These are phyloP conservation scores for Antheraea yamamai DNA, from an alignment of 2,888 invertebrate genomes.

Conservation along the genomic window DNA sequence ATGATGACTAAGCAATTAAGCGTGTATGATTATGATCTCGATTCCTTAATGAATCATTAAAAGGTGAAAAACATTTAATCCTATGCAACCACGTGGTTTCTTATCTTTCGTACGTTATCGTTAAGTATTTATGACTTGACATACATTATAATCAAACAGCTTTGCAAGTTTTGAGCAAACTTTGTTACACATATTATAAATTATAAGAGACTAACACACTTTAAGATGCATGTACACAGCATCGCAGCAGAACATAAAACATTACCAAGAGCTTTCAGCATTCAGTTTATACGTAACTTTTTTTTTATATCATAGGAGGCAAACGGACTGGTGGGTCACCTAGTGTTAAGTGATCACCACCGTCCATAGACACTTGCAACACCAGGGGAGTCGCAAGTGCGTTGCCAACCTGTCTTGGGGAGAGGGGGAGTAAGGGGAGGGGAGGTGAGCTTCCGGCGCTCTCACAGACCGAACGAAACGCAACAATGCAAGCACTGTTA, in stretches of 20 bases:
- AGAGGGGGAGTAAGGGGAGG: no score
- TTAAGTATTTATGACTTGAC: constrained; percentile 16
- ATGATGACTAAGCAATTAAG: constrained; percentile 1
- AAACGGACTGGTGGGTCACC: no score
- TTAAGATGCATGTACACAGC: neutral
- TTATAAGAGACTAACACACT: neutral
- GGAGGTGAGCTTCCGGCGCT: no score
- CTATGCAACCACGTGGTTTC: constrained; percentile 10
- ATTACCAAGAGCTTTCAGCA: neutral
- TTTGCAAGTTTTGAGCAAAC: neutral
- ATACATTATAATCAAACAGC: neutral
- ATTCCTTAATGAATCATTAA: constrained; percentile 11
- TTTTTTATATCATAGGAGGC: no score
- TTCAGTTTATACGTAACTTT: neutral
- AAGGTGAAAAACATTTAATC: constrained; percentile 12
- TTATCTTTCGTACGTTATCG: constrained; percentile 9
- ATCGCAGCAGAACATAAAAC: neutral
- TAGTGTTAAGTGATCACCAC: no score
- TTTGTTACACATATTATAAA: neutral
- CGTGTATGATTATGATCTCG: constrained; percentile 6
- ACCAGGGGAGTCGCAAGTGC: no score
- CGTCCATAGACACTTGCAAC: no score
- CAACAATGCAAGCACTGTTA: no score
- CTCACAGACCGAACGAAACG: no score
- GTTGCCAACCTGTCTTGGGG: no score